Evolutionary conservation across 2,888 invertebrate species (phyloP).

Genomic region (Leucoma salicis): DNA sequence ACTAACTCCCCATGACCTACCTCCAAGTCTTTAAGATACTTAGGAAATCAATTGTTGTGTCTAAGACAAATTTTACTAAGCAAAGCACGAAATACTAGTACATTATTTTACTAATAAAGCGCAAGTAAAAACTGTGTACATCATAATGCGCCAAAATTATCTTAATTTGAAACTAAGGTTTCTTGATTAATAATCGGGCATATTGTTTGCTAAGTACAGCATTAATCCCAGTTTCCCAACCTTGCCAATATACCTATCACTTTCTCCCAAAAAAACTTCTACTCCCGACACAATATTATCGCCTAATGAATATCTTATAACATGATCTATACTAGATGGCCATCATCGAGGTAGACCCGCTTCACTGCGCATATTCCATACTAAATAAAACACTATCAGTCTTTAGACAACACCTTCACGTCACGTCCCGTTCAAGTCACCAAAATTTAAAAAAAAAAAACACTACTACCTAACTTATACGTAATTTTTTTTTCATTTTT

Average conservation of each 20-base stretch:
- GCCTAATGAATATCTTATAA: constrained; percentile 3
- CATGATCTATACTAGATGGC: constrained; percentile 10
- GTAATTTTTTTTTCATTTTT: not conserved
- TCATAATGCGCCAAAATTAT: not conserved
- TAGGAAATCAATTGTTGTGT: constrained; percentile 6
- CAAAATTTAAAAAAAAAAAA: too few species aligned
- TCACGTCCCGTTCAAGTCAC: constrained; percentile 29
- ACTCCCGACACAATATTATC: not conserved
- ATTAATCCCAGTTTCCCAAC: not conserved
- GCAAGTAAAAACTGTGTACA: not conserved
- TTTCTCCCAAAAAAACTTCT: too few species aligned
- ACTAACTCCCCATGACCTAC: too few species aligned
- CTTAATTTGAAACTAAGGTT: not conserved
- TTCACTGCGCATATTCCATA: constrained; percentile 15
- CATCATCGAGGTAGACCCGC: constrained; percentile 20
- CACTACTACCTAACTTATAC: not conserved
- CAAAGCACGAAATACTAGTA: not conserved
- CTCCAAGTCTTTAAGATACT: too few species aligned
- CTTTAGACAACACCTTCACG: constrained; percentile 43
- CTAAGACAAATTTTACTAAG: constrained; percentile 16
- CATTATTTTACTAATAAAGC: not conserved
- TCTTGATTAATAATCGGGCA: not conserved
- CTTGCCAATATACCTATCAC: not conserved
- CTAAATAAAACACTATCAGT: constrained; percentile 40
- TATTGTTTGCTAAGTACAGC: too few species aligned